Percentiles rank a stretch among this genome's conserved stretches.
These are phyloP conservation scores for Mormyrops attenuatus DNA, from an alignment of 2,797 vertebrate genomes.

Conservation along the genomic window DNA sequence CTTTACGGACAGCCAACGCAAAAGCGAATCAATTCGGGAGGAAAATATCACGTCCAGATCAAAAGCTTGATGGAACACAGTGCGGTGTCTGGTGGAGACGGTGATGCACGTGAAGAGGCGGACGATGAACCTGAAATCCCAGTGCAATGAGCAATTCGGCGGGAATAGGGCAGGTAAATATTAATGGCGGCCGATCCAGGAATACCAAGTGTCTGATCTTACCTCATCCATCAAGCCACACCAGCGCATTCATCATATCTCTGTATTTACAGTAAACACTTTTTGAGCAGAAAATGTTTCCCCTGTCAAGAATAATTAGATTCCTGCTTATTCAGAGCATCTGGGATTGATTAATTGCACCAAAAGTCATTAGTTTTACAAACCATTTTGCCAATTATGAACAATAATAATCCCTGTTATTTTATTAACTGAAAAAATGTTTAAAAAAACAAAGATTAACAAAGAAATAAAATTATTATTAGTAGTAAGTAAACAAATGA, in stretches of 20 bases:
- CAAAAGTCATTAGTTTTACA: conserved; percentile 72
- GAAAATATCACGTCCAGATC: conserved; percentile 3
- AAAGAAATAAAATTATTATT: conserved; percentile 28
- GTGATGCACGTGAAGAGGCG: not conserved
- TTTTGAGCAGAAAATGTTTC: conserved; percentile 58
- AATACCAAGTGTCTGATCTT: conserved; percentile 1
- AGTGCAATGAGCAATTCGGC: not conserved
- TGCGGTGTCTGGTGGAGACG: not conserved
- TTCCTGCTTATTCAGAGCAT: conserved; percentile 74
- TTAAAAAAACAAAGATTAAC: conserved; percentile 35
- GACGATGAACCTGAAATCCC: not conserved
- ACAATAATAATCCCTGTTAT: conserved; percentile 69
- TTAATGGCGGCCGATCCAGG: conserved; percentile 21
- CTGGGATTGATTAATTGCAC: conserved; percentile 74
- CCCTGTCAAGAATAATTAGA: conserved; percentile 81
- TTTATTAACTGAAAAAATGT: conserved; percentile 68
- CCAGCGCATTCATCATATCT: conserved; percentile 27
- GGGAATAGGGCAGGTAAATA: conserved; percentile 24
- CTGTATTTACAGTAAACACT: conserved; percentile 58
- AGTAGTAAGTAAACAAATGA: conserved; percentile 51
- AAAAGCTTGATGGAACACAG: not conserved
- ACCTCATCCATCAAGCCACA: conserved; percentile 29
- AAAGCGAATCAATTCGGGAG: not conserved
- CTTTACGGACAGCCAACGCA: not conserved
- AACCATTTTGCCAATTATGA: conserved; percentile 71